Evolutionary conservation across 2,797 vertebrate genomes (phyloP), one percentile per base, ranked within the genome.

Genomic region (Tenualosa ilisha): DNA sequence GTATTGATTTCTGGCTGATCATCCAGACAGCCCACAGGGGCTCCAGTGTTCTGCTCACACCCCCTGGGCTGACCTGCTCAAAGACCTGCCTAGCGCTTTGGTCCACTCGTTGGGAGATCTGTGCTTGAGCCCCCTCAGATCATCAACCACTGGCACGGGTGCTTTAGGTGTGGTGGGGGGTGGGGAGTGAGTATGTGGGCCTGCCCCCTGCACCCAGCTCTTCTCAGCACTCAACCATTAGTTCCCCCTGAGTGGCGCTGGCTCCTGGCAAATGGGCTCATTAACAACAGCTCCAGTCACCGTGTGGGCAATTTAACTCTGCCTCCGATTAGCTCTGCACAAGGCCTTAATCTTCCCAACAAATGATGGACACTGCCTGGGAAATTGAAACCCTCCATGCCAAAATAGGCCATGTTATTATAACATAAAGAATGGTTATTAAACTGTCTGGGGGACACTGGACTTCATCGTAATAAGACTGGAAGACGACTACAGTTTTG

Each of bases 351-450:
- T 94, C 95, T 96, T 91, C 91, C 93, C 88, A 84, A 91, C 87
- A 90, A 94, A 93, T 93, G 93, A 96, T 95, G 91, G 94, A 90
- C 88, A 89, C 88, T 91, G 91, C 87, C 75, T 91, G 92, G 93
- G 91, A 94, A 96, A 95, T 92, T 94, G 93, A 96, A 97, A 96
- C 93, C 88, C 75, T 94, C 90, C 88, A 93, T 90, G 93, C 92
- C 88, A 93, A 94, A 94, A 94, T 84, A 91, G 92, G 86, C 90
- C 92, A 89, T 94, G 91, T 92, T 96, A 92, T 94, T 95, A 95
- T 94, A 96, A 95, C 93, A 94, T 96, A 95, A 96, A 95, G 89
- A 96, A 96, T 86, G 91, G 91, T 95, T 96, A 95, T 95, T 96
- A 97, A 97, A 95, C 90, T 94, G 91, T 96, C 95, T 94, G 92